Percentiles rank a stretch among this genome's conserved stretches.
phyloP scores from a whole-genome alignment of 2,113 vertebrate genomes.

The Ellobius talpinus region DNA sequence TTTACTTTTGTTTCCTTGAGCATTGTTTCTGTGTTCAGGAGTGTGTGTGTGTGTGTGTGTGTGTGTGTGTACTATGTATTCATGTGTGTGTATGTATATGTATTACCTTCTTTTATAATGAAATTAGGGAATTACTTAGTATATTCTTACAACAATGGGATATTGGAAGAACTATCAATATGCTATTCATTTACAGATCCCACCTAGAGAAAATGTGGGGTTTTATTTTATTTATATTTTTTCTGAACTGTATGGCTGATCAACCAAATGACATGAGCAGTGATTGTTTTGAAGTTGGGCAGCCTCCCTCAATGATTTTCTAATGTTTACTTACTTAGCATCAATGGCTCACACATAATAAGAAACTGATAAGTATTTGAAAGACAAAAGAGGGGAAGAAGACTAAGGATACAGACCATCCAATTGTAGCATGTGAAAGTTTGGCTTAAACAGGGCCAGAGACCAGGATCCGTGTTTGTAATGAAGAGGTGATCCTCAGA shows the following conservation, averaged over 20 bases:
- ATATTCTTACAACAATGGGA: background rate
- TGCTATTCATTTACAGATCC: background rate
- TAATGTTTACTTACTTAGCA: background rate
- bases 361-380: background rate
- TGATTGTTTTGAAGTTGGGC: conserved; percentile 17
- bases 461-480: background rate
- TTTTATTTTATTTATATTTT: background rate
- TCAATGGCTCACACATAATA: background rate
- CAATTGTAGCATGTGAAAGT: background rate
- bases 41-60: background rate
- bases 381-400: conserved; percentile 18
- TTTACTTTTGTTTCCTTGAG: conserved; percentile 45
- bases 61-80: too few species aligned
- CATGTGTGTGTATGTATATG: background rate
- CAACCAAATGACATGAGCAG: background rate
- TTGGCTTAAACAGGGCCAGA: background rate
- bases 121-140: background rate
- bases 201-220: background rate
- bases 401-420: background rate
- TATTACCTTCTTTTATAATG: background rate
- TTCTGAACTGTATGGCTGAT: background rate
- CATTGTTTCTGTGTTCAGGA: conserved; percentile 43
- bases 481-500: background rate
- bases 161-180: background rate
- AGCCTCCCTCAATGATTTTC: background rate